Evolutionary conservation across 2,888 invertebrate species (phyloP).

Genomic region (Yponomeuta cagnagella): DNA sequence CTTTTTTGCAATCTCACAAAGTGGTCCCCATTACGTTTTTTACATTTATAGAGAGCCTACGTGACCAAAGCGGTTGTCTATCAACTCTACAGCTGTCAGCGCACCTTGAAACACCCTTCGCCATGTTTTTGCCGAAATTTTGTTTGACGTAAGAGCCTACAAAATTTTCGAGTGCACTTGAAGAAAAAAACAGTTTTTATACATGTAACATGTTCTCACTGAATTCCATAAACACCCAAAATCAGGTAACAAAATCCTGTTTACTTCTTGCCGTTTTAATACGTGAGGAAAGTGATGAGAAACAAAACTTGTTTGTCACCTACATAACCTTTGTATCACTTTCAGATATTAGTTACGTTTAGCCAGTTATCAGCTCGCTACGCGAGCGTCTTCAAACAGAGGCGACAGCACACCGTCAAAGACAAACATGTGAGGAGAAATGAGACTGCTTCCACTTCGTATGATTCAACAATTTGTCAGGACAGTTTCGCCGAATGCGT

Average conservation of each 20-base stretch:
- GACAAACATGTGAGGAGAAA: constrained; percentile 54
- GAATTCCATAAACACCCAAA: constrained; percentile 72
- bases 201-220: constrained; percentile 76
- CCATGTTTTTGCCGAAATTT: constrained; percentile 48
- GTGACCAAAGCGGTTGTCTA: constrained; percentile 4
- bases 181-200: constrained; percentile 51
- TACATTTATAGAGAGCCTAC: neutral
- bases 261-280: constrained; percentile 16
- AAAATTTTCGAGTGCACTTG: constrained; percentile 74
- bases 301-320: constrained; percentile 46
- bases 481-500: constrained; percentile 58
- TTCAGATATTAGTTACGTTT: constrained; percentile 72
- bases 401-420: constrained; percentile 51
- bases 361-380: constrained; percentile 67
- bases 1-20: no score
- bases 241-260: constrained; percentile 46
- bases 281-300: constrained; percentile 14
- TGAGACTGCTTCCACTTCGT: constrained; percentile 34
- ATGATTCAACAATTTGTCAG: constrained; percentile 54
- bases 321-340: constrained; percentile 55
- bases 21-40: neutral
- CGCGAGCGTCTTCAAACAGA: constrained; percentile 59
- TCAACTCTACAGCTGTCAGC: neutral
- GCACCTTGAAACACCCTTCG: constrained; percentile 23
- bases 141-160: constrained; percentile 70